phyloP scores from a whole-genome alignment of 2,888 invertebrate species.

The Mesorhabditis spiculigera region DNA sequence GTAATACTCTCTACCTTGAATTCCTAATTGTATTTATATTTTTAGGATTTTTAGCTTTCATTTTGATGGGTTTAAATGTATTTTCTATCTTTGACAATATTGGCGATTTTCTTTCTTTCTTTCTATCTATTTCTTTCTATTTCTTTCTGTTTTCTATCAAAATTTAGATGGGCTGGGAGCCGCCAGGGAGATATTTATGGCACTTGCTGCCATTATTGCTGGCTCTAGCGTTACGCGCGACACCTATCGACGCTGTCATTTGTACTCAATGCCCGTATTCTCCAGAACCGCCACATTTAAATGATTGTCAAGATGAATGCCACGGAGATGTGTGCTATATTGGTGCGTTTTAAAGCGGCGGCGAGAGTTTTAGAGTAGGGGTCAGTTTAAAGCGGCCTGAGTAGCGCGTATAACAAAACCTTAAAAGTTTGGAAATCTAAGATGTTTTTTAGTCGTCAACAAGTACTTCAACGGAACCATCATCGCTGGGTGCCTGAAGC shows the following conservation, averaged over 20 bases:
- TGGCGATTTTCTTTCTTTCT: too few relatives aligned
- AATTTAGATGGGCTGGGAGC: too few relatives aligned
- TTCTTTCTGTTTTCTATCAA: too few relatives aligned
- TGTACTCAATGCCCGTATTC: slow-evolving; percentile 30
- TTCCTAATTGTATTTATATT: too few relatives aligned
- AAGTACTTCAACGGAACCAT: slow-evolving; percentile 39
- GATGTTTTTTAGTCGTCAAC: slow-evolving; percentile 30
- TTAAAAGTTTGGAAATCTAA: background rate
- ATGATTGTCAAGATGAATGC: slow-evolving; percentile 25
- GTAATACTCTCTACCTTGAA: too few relatives aligned
- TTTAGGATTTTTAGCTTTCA: too few relatives aligned
- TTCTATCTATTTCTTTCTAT: too few relatives aligned
- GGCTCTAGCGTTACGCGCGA: too few relatives aligned
- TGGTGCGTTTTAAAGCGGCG: slow-evolving; percentile 14
- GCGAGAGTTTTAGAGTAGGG: background rate
- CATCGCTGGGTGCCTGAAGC: slow-evolving; percentile 33
- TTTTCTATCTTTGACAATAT: too few relatives aligned
- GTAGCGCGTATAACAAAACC: background rate
- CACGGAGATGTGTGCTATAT: slow-evolving; percentile 37
- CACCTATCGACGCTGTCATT: slow-evolving; percentile 8
- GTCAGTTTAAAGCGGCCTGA: background rate
- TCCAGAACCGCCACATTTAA: slow-evolving; percentile 20
- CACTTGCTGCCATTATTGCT: too few relatives aligned
- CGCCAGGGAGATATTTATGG: too few relatives aligned
- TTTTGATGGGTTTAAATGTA: too few relatives aligned